phyloP scores from a whole-genome alignment of 2,113 vertebrate species.

The Puma concolor region DNA sequence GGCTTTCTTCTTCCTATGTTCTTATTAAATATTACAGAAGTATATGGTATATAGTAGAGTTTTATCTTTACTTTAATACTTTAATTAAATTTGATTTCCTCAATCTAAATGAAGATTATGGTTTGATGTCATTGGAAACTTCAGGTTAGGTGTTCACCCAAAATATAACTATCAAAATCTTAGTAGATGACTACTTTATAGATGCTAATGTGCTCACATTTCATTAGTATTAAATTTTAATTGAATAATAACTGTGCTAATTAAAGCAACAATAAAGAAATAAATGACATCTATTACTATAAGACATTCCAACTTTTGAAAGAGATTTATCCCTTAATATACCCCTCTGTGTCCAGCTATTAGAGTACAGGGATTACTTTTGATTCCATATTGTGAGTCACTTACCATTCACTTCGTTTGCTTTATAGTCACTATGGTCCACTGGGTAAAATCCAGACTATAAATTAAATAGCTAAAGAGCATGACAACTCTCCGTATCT shows the following conservation, averaged over 20 bases:
- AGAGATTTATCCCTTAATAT: constrained; percentile 45
- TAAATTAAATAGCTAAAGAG: constrained; percentile 57
- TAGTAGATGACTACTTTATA: not conserved
- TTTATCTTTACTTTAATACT: constrained; percentile 30
- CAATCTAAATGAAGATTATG: not conserved
- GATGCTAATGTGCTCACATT: constrained; percentile 28
- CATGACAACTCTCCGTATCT: not conserved
- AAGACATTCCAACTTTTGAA: constrained; percentile 42
- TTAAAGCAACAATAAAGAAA: constrained; percentile 22
- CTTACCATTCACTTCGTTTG: not conserved
- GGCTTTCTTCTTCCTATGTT: not conserved
- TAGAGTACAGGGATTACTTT: constrained; percentile 2
- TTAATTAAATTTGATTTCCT: constrained; percentile 4
- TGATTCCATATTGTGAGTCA: constrained; percentile 11
- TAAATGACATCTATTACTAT: constrained; percentile 42
- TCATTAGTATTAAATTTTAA: constrained; percentile 56
- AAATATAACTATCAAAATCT: constrained; percentile 1
- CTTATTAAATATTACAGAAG: not conserved
- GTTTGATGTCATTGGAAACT: not conserved
- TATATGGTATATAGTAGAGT: not conserved
- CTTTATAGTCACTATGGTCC: not conserved
- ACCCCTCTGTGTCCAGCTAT: not conserved
- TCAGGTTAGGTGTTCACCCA: not conserved
- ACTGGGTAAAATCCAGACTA: constrained; percentile 52
- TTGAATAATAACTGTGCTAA: constrained; percentile 31